Percentiles rank a stretch among this genome's conserved stretches.
Conservation (phyloP, 2,113 vertebrate species). For the Ibidorhyncha struthersii region DNA sequence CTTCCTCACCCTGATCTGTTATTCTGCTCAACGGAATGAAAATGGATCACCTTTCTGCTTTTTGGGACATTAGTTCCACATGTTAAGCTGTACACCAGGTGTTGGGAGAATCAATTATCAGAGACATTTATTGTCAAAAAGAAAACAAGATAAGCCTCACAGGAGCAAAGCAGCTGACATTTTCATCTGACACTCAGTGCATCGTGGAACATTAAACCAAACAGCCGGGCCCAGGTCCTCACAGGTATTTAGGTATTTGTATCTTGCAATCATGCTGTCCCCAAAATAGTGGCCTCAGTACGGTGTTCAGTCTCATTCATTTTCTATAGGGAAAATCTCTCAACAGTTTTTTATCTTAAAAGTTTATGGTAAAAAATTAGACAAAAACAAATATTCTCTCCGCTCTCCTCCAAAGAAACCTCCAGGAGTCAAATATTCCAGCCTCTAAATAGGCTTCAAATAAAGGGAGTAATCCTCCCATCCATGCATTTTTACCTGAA, state of each 20-base stretch:
- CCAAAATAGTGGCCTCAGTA: not conserved
- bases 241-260: not conserved
- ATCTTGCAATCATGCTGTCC: not conserved
- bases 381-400: not conserved
- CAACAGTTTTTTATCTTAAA: not conserved
- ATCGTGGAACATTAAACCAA: not conserved
- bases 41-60: not conserved
- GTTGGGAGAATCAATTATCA: not conserved
- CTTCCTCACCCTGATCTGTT: not conserved
- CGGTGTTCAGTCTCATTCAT: not conserved
- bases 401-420: not conserved
- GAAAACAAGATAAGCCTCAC: not conserved
- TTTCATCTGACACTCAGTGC: not conserved
- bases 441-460: not conserved
- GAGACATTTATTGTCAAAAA: not conserved
- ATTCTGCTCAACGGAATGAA: not conserved
- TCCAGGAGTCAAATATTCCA: not conserved
- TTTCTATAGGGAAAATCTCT: not conserved
- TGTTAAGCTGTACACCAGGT: not conserved
- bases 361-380: not conserved
- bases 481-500: not conserved
- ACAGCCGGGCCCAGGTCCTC: not conserved
- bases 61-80: not conserved
- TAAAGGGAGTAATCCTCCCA: not conserved
- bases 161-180: not conserved